A percentile compares a stretch with the other conserved stretches of the same genome.
Conservation (phyloP, 2,113 vertebrate species). For the Nibea albiflora region DNA sequence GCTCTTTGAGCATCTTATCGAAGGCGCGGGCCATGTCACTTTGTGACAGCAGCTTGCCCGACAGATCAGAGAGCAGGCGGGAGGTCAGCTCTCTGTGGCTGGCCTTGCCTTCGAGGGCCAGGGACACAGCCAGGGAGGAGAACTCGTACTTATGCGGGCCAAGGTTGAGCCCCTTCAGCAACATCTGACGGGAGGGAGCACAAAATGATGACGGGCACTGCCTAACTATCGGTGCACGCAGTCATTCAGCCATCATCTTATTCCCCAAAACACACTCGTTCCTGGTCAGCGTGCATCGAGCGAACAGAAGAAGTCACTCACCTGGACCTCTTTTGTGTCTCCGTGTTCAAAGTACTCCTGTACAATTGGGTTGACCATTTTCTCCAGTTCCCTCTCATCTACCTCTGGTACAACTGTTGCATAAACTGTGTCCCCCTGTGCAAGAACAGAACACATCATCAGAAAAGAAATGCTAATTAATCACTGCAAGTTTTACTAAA, state of each 20-base stretch:
- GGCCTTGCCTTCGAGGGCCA: slow-evolving; percentile 90
- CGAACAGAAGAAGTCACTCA: slow-evolving; percentile 44
- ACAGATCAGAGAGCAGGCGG: slow-evolving; percentile 87
- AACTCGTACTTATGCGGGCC: slow-evolving; percentile 84
- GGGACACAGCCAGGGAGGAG: slow-evolving; percentile 86
- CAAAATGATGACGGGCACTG: not conserved
- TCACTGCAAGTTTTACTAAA: not conserved
- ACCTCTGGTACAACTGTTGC: slow-evolving; percentile 88
- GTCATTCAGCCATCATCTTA: too few relatives aligned
- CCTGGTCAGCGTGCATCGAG: too few relatives aligned
- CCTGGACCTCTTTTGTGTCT: slow-evolving; percentile 90
- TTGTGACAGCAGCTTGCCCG: slow-evolving; percentile 82
- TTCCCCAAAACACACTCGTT: not conserved
- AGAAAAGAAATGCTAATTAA: not conserved
- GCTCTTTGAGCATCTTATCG: slow-evolving; percentile 86
- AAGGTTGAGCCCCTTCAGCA: slow-evolving; percentile 88
- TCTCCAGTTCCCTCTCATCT: slow-evolving; percentile 87
- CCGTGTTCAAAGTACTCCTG: slow-evolving; percentile 91
- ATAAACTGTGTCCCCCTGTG: slow-evolving; percentile 88
- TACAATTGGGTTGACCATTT: slow-evolving; percentile 90
- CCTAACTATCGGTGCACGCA: not conserved
- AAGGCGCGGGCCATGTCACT: slow-evolving; percentile 86
- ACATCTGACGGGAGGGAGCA: slow-evolving; percentile 74
- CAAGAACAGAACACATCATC: not conserved
- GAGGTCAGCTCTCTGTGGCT: slow-evolving; percentile 92